Percentiles rank a stretch among this genome's conserved stretches.
These are phyloP conservation scores for Champsocephalus gunnari DNA, from an alignment of 2,797 vertebrate species.

Conservation along the genomic window DNA sequence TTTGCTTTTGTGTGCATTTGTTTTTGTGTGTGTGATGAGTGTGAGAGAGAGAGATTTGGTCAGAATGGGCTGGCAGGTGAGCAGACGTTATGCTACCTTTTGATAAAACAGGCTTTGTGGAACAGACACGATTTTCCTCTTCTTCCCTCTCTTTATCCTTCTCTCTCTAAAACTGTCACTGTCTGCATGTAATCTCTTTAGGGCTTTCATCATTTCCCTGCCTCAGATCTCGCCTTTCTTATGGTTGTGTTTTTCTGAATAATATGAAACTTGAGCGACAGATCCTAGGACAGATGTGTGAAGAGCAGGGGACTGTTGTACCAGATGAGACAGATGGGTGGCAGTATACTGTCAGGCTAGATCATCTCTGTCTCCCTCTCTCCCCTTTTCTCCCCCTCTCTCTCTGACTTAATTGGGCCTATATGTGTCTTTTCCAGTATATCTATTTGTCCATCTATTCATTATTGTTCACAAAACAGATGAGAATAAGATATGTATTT, in stretches of 20 bases:
- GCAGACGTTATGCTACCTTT: conserved; percentile 87
- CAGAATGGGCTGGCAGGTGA: conserved; percentile 87
- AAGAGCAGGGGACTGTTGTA: conserved; percentile 79
- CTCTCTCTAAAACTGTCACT: conserved; percentile 76
- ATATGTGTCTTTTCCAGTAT: conserved; percentile 20
- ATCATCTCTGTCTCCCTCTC: conserved; percentile 62
- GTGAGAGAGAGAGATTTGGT: conserved; percentile 33
- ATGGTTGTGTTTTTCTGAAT: conserved; percentile 67
- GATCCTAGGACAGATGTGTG: conserved; percentile 84
- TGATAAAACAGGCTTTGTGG: conserved; percentile 91
- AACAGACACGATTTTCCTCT: conserved; percentile 54
- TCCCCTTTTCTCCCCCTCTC: conserved; percentile 22
- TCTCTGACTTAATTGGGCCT: conserved; percentile 36
- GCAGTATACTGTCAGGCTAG: conserved; percentile 95
- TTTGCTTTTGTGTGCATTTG: conserved; percentile 48
- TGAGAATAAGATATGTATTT: not conserved
- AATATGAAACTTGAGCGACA: conserved; percentile 86
- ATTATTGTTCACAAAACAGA: no score
- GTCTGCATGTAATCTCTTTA: conserved; percentile 90
- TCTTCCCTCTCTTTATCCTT: conserved; percentile 23
- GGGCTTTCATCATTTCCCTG: conserved; percentile 91
- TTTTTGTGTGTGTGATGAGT: conserved; percentile 36
- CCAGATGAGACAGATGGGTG: conserved; percentile 92
- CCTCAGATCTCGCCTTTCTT: conserved; percentile 85
- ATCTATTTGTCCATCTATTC: not conserved